Conservation (phyloP, 37 sponge, comb jelly and placozoan species). For the Eunapius fragilis region DNA sequence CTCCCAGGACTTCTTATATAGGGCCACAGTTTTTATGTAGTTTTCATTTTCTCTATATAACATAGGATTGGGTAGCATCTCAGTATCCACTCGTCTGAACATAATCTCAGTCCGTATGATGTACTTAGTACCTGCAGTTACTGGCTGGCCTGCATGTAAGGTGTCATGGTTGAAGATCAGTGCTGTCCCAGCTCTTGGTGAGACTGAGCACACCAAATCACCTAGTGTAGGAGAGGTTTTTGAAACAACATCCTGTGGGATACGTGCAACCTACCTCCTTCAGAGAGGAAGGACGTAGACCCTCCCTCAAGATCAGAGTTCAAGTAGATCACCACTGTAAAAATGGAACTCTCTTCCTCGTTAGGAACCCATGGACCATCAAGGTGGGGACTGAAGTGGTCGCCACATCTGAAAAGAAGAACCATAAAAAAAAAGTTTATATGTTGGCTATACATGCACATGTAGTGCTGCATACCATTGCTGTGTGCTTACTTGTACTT, state of each 20-base stretch:
- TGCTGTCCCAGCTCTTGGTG: slow-evolving; percentile 25
- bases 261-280: neutral
- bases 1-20: slow-evolving; percentile 36
- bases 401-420: neutral
- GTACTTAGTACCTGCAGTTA: slow-evolving; percentile 29
- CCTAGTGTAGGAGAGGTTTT: neutral
- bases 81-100: slow-evolving; percentile 52
- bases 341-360: slow-evolving; percentile 40
- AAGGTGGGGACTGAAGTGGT: slow-evolving; percentile 50
- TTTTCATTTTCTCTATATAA: neutral
- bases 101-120: slow-evolving; percentile 46
- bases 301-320: slow-evolving; percentile 47
- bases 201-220: slow-evolving; percentile 3
- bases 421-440: no score
- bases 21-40: slow-evolving; percentile 32
- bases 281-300: slow-evolving; percentile 21
- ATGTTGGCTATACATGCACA: neutral
- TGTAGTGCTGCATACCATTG: neutral
- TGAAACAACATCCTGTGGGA: no score
- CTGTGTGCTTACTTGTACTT: slow-evolving; percentile 29
- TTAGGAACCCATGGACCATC: slow-evolving; percentile 61
- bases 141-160: slow-evolving; percentile 37
- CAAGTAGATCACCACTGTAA: slow-evolving; percentile 47
- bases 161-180: slow-evolving; percentile 52
- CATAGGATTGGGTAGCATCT: slow-evolving; percentile 38